Evolutionary conservation across 2,113 vertebrate species (phyloP).

Genomic region (Antechinus stuartii): DNA sequence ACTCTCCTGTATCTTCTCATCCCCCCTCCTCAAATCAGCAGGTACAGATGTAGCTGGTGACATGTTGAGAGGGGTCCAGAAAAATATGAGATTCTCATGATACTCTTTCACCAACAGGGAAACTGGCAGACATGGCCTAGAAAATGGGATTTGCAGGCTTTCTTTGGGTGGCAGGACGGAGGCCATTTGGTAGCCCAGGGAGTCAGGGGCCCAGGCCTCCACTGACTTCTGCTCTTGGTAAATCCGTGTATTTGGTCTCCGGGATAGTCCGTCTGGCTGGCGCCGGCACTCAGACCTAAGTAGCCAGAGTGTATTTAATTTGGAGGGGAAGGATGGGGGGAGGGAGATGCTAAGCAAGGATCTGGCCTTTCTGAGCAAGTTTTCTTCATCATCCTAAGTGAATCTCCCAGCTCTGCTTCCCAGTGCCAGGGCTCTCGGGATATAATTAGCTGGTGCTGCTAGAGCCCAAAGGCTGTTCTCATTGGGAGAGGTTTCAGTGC

Average conservation of each 20-base stretch:
- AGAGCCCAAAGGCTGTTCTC: background rate
- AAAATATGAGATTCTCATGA: background rate
- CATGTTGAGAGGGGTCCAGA: background rate
- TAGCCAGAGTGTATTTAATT: background rate
- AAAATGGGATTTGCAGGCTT: background rate
- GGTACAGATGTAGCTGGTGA: background rate
- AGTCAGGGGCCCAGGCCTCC: background rate
- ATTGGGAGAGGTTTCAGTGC: background rate
- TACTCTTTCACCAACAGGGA: background rate
- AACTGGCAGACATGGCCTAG: background rate
- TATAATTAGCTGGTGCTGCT: background rate
- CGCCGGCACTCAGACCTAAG: background rate
- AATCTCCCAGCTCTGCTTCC: background rate
- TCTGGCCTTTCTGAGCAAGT: background rate
- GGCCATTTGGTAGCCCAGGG: background rate
- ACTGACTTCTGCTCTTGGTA: background rate
- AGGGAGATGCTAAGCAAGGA: background rate
- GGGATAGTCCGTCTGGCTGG: background rate
- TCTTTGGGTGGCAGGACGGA: background rate
- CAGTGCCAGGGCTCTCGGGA: background rate
- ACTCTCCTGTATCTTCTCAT: background rate
- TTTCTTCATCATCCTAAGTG: background rate
- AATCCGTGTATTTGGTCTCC: background rate
- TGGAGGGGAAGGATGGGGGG: background rate
- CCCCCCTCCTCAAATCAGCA: background rate